Evolutionary conservation across 2,797 vertebrate genomes (phyloP).

Genomic region (Poecilia wingei): DNA sequence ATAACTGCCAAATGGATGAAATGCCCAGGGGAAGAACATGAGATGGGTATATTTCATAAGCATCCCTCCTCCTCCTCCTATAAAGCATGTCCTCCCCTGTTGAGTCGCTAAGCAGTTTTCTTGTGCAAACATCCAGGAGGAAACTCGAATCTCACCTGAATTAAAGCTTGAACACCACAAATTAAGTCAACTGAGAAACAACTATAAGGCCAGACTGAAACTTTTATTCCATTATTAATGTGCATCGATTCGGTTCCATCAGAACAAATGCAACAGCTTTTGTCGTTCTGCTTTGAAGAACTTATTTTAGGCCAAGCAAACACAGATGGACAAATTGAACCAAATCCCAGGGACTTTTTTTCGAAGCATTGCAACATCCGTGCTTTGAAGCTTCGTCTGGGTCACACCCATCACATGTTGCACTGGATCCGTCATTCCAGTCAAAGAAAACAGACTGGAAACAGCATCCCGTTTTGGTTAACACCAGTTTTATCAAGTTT

Average conservation of each 20-base stretch:
- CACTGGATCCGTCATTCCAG: neutral
- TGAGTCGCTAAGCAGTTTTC: constrained; percentile 20
- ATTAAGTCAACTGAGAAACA: neutral
- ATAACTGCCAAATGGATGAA: neutral
- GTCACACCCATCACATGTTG: neutral
- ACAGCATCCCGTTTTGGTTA: neutral
- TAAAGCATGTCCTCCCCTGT: neutral
- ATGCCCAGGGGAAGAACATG: neutral
- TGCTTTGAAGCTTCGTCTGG: neutral
- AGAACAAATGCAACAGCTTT: neutral
- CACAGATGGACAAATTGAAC: neutral
- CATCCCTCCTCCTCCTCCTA: neutral
- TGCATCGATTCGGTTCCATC: neutral
- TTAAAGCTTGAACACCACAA: constrained; percentile 17
- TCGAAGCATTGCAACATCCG: neutral
- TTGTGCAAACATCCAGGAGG: constrained; percentile 31
- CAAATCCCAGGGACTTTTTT: neutral
- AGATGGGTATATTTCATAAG: neutral
- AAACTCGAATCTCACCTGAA: constrained; percentile 19
- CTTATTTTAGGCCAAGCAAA: neutral
- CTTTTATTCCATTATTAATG: neutral
- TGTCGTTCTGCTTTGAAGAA: neutral
- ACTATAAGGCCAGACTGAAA: neutral
- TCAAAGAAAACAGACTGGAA: neutral
- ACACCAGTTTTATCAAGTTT: neutral